These are phyloP conservation scores for Syrmaticus mikado DNA, from an alignment of 2,113 vertebrate genomes.

Conservation along the genomic window DNA sequence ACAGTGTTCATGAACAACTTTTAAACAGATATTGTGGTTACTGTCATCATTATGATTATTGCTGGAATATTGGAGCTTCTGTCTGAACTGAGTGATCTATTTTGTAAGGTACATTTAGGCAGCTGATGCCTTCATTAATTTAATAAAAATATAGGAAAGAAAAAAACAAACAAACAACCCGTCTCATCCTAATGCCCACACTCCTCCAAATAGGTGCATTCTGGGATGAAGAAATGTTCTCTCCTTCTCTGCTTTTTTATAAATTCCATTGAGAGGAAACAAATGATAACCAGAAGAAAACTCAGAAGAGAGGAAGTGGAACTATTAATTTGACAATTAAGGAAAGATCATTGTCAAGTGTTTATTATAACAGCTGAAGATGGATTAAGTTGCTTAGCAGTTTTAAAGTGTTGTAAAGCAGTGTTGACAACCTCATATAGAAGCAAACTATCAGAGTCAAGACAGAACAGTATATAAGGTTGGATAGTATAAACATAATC, in stretches of 20 bases:
- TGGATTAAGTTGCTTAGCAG: constrained; percentile 1
- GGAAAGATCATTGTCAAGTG: constrained; percentile 19
- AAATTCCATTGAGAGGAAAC: not conserved
- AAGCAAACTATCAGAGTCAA: constrained; percentile 1
- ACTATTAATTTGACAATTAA: constrained; percentile 32
- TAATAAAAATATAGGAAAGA: not conserved
- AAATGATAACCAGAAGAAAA: not conserved
- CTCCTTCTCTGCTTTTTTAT: not conserved
- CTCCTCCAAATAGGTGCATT: not conserved
- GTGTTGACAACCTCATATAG: not conserved
- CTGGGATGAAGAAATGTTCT: not conserved
- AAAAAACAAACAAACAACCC: not conserved
- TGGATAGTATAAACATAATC: not conserved
- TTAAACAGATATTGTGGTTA: not conserved
- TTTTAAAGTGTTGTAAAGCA: not conserved
- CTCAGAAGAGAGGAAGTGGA: not conserved
- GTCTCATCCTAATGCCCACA: accelerated
- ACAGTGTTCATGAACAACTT: not conserved
- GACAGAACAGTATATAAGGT: not conserved
- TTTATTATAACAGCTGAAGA: constrained; percentile 26
- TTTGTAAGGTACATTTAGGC: not conserved
- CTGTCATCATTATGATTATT: not conserved
- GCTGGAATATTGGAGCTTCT: not conserved
- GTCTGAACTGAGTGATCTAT: not conserved
- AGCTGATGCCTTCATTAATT: not conserved